Conservation (phyloP, 2,888 invertebrate genomes). For the Leptodirus hochenwartii region DNA sequence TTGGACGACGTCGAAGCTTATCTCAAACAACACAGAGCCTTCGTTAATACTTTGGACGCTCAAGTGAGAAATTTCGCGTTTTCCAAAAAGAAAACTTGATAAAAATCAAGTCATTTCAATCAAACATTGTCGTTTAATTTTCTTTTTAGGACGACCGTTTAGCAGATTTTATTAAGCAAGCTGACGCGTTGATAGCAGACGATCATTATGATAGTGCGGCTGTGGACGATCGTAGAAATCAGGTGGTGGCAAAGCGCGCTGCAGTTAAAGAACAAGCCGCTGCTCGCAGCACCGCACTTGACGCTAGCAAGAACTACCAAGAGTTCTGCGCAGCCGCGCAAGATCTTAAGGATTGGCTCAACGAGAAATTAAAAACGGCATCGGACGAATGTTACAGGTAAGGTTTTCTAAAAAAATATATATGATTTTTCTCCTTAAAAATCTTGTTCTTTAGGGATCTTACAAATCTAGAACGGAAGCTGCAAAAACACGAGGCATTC, state of each 20-base stretch:
- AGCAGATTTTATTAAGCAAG: constrained; percentile 63
- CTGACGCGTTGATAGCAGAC: constrained; percentile 58
- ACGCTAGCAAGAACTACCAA: constrained; percentile 77
- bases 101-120: no score
- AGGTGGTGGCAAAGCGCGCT: constrained; percentile 56
- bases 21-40: constrained; percentile 81
- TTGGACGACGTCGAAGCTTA: constrained; percentile 84
- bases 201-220: constrained; percentile 65
- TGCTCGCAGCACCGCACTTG: constrained; percentile 52
- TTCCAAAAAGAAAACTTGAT: no score
- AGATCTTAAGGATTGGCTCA: constrained; percentile 78
- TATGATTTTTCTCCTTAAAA: no score
- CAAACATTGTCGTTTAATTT: no score
- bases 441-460: no score
- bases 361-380: constrained; percentile 80
- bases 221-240: constrained; percentile 50
- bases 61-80: no score
- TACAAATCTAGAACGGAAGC: constrained; percentile 72
- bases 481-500: constrained; percentile 94
- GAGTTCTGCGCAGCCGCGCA: constrained; percentile 85
- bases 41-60: constrained; percentile 78
- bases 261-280: constrained; percentile 58
- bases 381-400: constrained; percentile 84
- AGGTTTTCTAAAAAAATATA: no score
- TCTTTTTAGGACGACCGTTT: constrained; percentile 83